Evolutionary conservation across 2,113 vertebrate genomes (phyloP).

Genomic region (Antigone vipio): DNA sequence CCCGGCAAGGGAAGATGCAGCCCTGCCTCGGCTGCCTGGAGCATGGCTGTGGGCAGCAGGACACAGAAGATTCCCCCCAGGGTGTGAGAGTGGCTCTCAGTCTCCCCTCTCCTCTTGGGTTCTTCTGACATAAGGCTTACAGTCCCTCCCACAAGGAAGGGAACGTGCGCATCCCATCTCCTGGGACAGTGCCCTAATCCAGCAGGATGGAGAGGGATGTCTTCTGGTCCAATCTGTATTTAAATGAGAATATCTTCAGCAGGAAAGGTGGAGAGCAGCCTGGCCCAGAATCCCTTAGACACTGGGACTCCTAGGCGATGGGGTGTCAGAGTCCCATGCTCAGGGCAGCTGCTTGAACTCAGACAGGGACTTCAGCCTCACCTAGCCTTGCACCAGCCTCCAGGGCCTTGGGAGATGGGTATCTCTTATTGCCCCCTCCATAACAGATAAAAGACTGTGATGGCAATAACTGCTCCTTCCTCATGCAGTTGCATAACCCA

Average conservation of each 20-base stretch:
- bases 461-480: background rate
- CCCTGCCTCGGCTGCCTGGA: background rate
- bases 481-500: background rate
- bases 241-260: background rate
- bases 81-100: background rate
- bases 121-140: background rate
- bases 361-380: background rate
- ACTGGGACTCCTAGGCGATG: background rate
- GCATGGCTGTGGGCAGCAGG: background rate
- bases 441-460: background rate
- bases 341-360: background rate
- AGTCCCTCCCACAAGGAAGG: background rate
- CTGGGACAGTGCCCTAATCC: background rate
- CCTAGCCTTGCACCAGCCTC: background rate
- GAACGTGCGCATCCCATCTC: background rate
- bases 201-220: background rate
- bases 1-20: background rate
- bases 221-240: background rate
- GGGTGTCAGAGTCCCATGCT: background rate
- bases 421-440: background rate
- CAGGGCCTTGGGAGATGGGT: background rate
- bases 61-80: background rate
- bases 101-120: background rate
- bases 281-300: background rate
- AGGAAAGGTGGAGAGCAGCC: background rate